These are phyloP conservation scores for Calosoma granatense DNA, from an alignment of 1,140 invertebrate genomes.

Conservation along the genomic window DNA sequence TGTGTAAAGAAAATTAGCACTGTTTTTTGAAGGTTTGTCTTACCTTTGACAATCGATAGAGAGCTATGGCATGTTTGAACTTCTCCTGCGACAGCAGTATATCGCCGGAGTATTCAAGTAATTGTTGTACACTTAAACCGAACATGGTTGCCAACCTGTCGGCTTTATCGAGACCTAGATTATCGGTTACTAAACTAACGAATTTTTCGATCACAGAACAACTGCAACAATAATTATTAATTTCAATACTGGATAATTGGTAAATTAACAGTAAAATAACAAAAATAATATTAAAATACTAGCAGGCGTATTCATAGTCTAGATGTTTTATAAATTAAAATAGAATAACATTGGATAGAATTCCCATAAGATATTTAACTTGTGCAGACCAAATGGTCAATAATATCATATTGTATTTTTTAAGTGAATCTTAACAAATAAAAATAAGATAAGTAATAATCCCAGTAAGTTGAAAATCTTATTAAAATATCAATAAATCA, in stretches of 20 bases:
- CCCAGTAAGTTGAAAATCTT: no score
- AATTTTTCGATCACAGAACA: constrained; percentile 55
- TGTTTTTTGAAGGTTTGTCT: neutral
- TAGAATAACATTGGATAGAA: neutral
- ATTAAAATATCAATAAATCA: no score
- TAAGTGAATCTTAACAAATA: no score
- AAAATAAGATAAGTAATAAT: no score
- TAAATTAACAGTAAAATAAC: constrained; percentile 6
- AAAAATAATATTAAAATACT: no score
- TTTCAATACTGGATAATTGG: constrained; percentile 13
- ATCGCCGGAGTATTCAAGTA: constrained; percentile 65
- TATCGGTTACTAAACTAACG: constrained; percentile 48
- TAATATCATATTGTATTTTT: no score
- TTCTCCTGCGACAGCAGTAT: constrained; percentile 51
- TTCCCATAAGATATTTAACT: no score
- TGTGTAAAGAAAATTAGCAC: no score
- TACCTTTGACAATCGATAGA: constrained; percentile 64
- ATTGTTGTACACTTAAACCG: constrained; percentile 53
- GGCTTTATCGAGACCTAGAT: constrained; percentile 44
- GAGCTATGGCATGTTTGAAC: constrained; percentile 52
- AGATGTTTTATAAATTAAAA: no score
- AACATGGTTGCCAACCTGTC: constrained; percentile 46
- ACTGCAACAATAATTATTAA: constrained; percentile 31
- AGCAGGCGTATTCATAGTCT: no score
- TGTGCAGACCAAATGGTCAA: no score